Base-by-base conservation (phyloP, 2,888 invertebrate genomes). In the Netelia inedita region DNA sequence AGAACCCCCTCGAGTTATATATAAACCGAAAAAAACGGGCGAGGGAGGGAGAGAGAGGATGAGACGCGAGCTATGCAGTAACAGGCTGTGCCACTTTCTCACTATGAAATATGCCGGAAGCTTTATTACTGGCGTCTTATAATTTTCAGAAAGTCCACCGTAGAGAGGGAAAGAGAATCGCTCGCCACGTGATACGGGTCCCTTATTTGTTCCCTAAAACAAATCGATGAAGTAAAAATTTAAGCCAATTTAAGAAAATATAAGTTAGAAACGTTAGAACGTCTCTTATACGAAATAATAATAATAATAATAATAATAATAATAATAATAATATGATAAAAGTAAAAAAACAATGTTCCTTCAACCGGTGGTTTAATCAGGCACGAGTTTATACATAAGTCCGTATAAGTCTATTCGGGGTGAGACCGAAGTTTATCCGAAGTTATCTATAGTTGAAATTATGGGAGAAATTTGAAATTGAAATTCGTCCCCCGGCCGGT, bases 401-500 rank as follows among this genome's bases (percentile, higher is more conserved):
- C 35, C 35, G 6, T 35, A 35, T 35, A 35, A 35, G 6, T 35
- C 6, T 35, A 35, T 6, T 35, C 35, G 35, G 35, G 35, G 35
- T 35, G 35, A 35, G 6, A 35, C 35, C 35, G 35, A 35, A 35
- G 35, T 35, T 35, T 35, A 35, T 35, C 35, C 35, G 35, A 35
- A 35, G 35, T 35, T 35, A 35, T 35, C 35, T 35, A 35, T 35
- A 35, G 35, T 35, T 35, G 35, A 43, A 28, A 65, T 65, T 65
- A 43, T 43, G 35, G 35, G 79, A 78, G 57, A 85, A 83, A 87
- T 86, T 86, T 86, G 57, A 80, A 87, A 87, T 86, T 85, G 83
- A 86, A 86, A 87, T 87, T 82, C 79, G 71, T 66, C 78, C 35
- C 78, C 53, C 71, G 69, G 73, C 57, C 59, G 43, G 46, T 80